Evolutionary conservation across 2,113 vertebrate species (phyloP), one percentile per base, ranked within the genome.

Genomic region (Sylvicapra grimmia): DNA sequence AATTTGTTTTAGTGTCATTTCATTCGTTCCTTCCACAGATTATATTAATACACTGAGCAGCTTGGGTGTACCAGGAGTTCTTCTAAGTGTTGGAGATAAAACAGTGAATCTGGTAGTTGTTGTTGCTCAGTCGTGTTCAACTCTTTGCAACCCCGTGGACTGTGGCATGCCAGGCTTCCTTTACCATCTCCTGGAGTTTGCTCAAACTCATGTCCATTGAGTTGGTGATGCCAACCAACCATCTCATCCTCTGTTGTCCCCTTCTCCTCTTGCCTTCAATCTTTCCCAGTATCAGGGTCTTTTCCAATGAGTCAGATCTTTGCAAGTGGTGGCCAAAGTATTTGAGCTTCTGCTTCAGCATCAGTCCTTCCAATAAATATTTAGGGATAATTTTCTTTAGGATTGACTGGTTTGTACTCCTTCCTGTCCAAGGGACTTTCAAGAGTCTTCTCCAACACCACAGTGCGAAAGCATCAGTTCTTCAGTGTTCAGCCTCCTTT

Each of bases 391-490:
- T 72, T 40, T 36, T 23, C n/a, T 72, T 40, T 72, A 72, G n/a
- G 68, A 40, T 72, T 23, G 68, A 72, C 68, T 40, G 68, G 3
- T 40, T 72, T 12, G 68, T 23, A 23, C 68, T 72, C n/a, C 19
- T 40, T 72, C 19, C 19, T 23, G n/a, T 72, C 68, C n/a, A 72
- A 40, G 68, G 19, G 9, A 72, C 68, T 72, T 21, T 40, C 5
- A 40, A 40, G n/a, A 72, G 19, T 72, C n/a, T 72, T 72, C n/a
- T 72, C 65, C n/a, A 40, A 10, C 10, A 40, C 68, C n/a, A 72
- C n/a, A 23, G n/a, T 72, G 23, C 5, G 0, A 72, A 72, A 72
- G n/a, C n/a, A 12, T 23, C n/a, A 23, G 0, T 72, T 72, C n/a
- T 72, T 72, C n/a, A 40, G 2, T 72, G n/a, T 72, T 72, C 19